Percentiles rank a stretch among this genome's conserved stretches.
Evolutionary conservation across 2,888 invertebrate species (phyloP).

Genomic region (Stenodema calcarata): DNA sequence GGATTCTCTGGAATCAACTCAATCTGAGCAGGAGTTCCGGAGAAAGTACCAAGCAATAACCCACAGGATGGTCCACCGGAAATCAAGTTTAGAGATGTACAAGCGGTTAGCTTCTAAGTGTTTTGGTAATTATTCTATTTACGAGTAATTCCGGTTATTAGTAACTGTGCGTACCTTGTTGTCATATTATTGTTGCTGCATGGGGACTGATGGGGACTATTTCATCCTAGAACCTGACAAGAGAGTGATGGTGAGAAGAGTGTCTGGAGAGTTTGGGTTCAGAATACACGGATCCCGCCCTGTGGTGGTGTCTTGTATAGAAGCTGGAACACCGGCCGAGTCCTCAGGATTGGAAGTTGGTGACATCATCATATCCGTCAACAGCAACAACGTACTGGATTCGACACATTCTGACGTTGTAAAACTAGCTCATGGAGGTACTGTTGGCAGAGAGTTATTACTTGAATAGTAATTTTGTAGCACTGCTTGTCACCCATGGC

Average conservation of each 20-base stretch:
- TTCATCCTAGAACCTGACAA: conserved; percentile 80
- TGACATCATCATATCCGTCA: conserved; percentile 90
- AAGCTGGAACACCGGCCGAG: conserved; percentile 92
- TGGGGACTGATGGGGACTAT: too few relatives aligned
- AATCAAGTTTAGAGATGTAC: conserved; percentile 89
- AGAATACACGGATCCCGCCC: conserved; percentile 94
- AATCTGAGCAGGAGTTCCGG: conserved; percentile 85
- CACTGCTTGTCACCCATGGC: too few relatives aligned
- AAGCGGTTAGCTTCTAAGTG: conserved; percentile 80
- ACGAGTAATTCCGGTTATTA: too few relatives aligned
- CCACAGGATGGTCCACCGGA: conserved; percentile 87
- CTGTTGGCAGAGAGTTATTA: background rate
- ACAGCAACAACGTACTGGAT: conserved; percentile 88
- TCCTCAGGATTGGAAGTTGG: conserved; percentile 91
- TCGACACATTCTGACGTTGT: conserved; percentile 93
- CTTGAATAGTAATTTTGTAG: too few relatives aligned
- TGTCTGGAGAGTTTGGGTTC: conserved; percentile 85
- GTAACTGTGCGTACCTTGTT: too few relatives aligned
- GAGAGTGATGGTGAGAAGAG: conserved; percentile 80
- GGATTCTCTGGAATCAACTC: conserved; percentile 68
- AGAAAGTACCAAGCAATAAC: conserved; percentile 86
- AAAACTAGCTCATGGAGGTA: conserved; percentile 86
- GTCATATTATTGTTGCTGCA: too few relatives aligned
- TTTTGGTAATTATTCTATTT: conserved; percentile 69
- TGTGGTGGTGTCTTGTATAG: conserved; percentile 94